Evolutionary conservation across 1,140 invertebrate genomes (phyloP).

Genomic region (Pinna nobilis): DNA sequence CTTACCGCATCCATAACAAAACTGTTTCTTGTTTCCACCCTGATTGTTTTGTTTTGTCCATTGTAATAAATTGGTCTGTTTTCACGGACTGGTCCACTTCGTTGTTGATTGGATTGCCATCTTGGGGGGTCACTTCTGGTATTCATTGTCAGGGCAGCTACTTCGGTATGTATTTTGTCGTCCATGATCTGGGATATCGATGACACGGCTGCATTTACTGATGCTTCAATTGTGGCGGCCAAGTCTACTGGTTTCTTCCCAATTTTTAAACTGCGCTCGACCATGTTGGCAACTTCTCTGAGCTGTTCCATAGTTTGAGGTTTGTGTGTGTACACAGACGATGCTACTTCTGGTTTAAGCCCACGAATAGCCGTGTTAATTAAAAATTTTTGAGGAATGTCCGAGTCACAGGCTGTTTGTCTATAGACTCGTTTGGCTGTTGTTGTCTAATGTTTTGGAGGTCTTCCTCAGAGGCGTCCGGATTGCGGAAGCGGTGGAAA

Average conservation of each 20-base stretch:
- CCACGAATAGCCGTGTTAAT: neutral
- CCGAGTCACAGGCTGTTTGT: neutral
- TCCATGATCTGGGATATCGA: no score
- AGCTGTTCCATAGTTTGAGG: neutral
- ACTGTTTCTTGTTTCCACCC: no score
- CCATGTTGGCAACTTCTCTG: neutral
- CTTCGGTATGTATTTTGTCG: no score
- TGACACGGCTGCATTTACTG: neutral
- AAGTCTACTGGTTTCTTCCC: neutral
- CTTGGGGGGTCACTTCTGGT: no score
- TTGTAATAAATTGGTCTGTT: no score
- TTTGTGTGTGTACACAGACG: neutral
- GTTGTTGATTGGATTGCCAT: no score
- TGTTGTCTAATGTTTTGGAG: neutral
- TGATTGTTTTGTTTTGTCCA: no score
- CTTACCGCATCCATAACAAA: conserved; percentile 21
- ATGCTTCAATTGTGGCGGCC: neutral
- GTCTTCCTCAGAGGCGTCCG: neutral
- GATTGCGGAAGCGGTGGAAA: neutral
- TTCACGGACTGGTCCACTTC: no score
- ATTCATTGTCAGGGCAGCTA: no score
- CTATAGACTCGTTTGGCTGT: neutral
- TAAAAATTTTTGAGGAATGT: neutral
- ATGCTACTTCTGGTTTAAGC: neutral
- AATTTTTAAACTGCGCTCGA: neutral